Conservation (phyloP, 2,888 invertebrate species). For the Drosophila austrosaltans region DNA sequence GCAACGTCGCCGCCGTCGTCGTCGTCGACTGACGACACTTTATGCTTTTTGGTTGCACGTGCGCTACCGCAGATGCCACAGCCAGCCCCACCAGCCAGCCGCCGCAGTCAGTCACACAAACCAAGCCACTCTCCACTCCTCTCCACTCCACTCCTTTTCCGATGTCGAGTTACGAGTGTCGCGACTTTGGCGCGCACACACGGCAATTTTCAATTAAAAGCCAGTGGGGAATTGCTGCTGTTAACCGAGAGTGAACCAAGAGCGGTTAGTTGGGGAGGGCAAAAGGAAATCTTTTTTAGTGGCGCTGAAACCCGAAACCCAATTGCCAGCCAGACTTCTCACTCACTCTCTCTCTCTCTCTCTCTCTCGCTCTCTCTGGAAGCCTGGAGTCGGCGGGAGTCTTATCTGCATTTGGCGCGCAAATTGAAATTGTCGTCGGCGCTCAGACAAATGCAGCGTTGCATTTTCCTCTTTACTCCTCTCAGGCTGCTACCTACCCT, state of each 20-base stretch:
- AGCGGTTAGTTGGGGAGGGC: background rate
- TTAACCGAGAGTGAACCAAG: background rate
- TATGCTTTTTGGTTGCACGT: constrained; percentile 68
- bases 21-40: constrained; percentile 56
- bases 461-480: constrained; percentile 55
- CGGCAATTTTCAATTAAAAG: constrained; percentile 63
- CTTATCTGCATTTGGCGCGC: constrained; percentile 72
- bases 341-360: background rate
- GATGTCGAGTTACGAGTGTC: constrained; percentile 68
- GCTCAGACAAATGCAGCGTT: constrained; percentile 73
- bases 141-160: constrained; percentile 24
- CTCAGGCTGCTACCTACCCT: background rate
- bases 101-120: constrained; percentile 2
- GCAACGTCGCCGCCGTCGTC: constrained; percentile 59
- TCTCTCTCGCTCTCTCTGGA: background rate
- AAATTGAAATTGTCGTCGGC: constrained; percentile 61
- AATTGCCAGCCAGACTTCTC: constrained; percentile 42
- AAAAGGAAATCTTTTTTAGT: constrained; percentile 20
- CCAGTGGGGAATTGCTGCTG: constrained; percentile 15
- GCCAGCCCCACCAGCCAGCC: background rate
- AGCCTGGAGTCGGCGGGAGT: constrained; percentile 29
- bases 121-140: background rate
- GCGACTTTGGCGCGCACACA: constrained; percentile 40
- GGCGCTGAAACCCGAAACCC: constrained; percentile 62
- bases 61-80: constrained; percentile 38